Evolutionary conservation across 2,113 vertebrate species (phyloP).

Genomic region (Mormyrus lacerda): DNA sequence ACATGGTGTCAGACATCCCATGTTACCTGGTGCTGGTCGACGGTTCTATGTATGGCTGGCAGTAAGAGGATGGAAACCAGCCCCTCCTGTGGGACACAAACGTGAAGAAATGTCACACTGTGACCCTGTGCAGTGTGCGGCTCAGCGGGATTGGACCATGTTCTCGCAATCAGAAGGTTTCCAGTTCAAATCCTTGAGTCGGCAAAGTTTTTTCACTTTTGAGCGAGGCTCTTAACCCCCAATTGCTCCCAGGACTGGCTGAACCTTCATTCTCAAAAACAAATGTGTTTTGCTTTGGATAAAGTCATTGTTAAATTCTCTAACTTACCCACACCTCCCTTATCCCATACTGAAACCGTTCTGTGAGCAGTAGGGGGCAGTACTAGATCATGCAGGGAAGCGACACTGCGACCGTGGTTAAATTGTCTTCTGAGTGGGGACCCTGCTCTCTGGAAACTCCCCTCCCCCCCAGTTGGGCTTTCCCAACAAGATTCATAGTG

Average conservation of each 20-base stretch:
- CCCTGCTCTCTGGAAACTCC: not conserved
- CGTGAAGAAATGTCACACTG: not conserved
- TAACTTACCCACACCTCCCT: not conserved
- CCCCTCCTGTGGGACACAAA: conserved; percentile 69
- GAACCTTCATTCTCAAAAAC: not conserved
- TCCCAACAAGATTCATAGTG: not conserved
- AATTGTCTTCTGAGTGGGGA: not conserved
- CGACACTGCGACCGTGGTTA: not conserved
- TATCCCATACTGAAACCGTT: not conserved
- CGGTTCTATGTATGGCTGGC: conserved; percentile 64
- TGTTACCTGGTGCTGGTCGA: conserved; percentile 70
- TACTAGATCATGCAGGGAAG: not conserved
- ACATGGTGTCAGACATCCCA: no score
- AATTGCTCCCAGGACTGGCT: no score
- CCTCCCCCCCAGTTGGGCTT: not conserved
- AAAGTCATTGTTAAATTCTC: not conserved
- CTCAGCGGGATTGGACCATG: not conserved
- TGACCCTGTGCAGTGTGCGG: not conserved
- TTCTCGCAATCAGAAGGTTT: not conserved
- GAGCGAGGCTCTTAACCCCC: no score
- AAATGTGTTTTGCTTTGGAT: not conserved
- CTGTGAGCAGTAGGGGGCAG: not conserved
- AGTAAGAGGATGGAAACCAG: conserved; percentile 93
- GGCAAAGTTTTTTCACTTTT: not conserved
- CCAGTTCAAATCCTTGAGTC: not conserved